These are phyloP conservation scores for Neoniphon sammara DNA, from an alignment of 2,797 vertebrate species.

Conservation along the genomic window DNA sequence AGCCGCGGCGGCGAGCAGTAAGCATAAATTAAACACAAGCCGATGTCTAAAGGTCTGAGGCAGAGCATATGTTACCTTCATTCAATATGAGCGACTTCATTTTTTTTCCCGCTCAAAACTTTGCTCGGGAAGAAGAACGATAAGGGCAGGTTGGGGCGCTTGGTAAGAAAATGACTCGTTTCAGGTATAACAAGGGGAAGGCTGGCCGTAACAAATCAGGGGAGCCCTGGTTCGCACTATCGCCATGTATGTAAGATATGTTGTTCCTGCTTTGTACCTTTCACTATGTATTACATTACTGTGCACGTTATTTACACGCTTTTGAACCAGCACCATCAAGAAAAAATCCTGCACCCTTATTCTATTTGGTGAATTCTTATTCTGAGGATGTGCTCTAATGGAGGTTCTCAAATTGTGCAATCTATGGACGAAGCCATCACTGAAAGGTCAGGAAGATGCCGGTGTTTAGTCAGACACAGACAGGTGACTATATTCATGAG, in stretches of 20 bases:
- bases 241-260: conserved; percentile 16
- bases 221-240: conserved; percentile 8
- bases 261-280: not conserved
- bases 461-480: conserved; percentile 27
- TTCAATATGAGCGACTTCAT: conserved; percentile 32
- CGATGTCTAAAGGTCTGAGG: conserved; percentile 22
- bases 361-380: conserved; percentile 23
- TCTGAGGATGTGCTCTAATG: not conserved
- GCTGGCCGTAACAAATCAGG: conserved; percentile 27
- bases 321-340: not conserved
- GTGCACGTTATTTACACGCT: not conserved
- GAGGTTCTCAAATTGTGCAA: conserved; percentile 5
- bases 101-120: conserved; percentile 27
- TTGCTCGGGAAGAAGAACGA: conserved; percentile 3
- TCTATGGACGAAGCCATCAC: conserved; percentile 18
- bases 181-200: conserved; percentile 18
- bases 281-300: too few relatives aligned
- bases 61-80: conserved; percentile 19
- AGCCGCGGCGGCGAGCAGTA: conserved; percentile 65
- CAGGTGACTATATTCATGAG: conserved; percentile 39
- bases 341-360: not conserved
- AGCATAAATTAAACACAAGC: conserved; percentile 63
- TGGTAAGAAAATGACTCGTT: conserved; percentile 14
- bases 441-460: conserved; percentile 47
- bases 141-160: conserved; percentile 14